Base-by-base conservation (phyloP, 2,888 invertebrate genomes). In the Drosophila conformis region DNA sequence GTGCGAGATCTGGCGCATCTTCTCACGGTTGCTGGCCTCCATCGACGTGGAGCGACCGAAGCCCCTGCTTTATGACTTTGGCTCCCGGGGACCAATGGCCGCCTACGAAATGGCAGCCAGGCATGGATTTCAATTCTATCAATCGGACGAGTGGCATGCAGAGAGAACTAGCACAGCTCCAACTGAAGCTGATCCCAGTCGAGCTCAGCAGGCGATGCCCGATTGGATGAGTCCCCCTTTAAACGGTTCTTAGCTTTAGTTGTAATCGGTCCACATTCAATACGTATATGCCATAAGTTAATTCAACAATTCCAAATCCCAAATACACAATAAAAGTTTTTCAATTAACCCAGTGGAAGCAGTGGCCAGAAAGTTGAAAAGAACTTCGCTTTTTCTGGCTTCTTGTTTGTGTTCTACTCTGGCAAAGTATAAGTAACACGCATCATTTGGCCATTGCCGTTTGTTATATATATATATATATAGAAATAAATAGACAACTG, bases 1-100 rank as follows among this genome's bases (percentile, higher is more conserved):
- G 51, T 78, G 76, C 49, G 87, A 87, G 51, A 82, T 90, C 18
- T 87, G 89, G 90, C 89, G 87, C 8, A 90, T 87, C 13, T 89
- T 87, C 31, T 78, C 87, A 0, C 82, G 63, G 1, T 69, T 79
- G 1, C 66, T 87, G 3, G 13, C 25, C 10, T 42, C 13, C 2
- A 71, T 90, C n/a, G 89, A 87, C 21, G 13, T 48, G 0, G 80
- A 90, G 4, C 73, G 77, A 0, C 75, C 87, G 0, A 76, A 75
- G 40, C 87, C 83, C 0, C 21, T 83, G 2, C 46, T 18, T 4
- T 87, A 87, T 42, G 63, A 69, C 4, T 80, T 76, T 31, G 87
- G 87, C 3, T 75, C 90, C 0, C 57, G 73, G 0, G 87, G 87
- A 7, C 87, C 87, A 0, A 21, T 76, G 35, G 61, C 69, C 3